Evolutionary conservation across 2,113 vertebrate genomes (phyloP), one percentile per base, ranked within the genome.

Genomic region (Manacus vitellinus): DNA sequence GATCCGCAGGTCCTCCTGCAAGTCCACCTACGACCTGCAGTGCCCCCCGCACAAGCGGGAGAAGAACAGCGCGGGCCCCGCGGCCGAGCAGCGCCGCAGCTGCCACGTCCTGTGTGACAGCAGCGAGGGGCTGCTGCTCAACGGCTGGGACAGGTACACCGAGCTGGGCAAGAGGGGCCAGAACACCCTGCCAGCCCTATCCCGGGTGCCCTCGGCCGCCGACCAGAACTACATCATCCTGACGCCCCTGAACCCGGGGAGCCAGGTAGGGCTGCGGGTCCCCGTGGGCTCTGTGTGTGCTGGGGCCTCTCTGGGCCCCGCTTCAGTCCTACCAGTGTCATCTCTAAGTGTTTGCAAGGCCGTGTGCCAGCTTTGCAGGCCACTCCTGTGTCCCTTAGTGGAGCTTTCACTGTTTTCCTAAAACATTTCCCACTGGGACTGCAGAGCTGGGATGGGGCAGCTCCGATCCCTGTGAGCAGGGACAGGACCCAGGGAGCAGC

Each of bases 221-320:
- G 99, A 99, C 97, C 98, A 99, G 96, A 99, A 99, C 98, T 99
- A 99, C 96, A 99, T 99, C 98, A 99, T 99, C 96, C 97, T 99
- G 73, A 98, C 99, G 0, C 99, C 99, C 14, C 95, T 99, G 97
- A 99, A 98, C 66, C 98, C 98, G 0, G 99, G 99, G 94, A 99
- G 98, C 98, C 99, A 99, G 99, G 99, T 99, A 98, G 49, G 98
- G 62, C 91, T 41, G 70, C 30, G 0, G 2, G 28, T 17, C 52
- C 20, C 51, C 62, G 12, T 9, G 24, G 80, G 52, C 56, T 39
- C 56, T 39, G 65, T 11, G 61, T 18, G 61, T 18, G 59, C 85
- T 47, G 61, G 27, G 2, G 75, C 65, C 35, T 70, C 9, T 46
- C n/a, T 22, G 30, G 31, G 20, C 22, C 5, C 4, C 9, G 58